Base-by-base conservation (phyloP, 1,140 invertebrate species). In the Gyrodactylus bullatarudis region DNA sequence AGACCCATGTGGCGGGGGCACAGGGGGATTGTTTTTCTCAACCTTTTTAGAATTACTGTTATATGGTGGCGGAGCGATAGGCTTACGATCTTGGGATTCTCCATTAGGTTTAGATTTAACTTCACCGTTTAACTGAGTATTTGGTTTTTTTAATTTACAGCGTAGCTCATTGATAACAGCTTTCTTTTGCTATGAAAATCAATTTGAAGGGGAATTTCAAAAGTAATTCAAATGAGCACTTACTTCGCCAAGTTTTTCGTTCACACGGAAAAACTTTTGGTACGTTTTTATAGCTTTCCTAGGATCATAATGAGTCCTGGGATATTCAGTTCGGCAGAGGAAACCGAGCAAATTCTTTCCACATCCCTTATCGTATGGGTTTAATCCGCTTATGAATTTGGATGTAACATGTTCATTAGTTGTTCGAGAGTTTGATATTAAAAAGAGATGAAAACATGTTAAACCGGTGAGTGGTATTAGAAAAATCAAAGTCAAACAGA, bases 401-500 rank as follows among this genome's bases (percentile, higher is more conserved):
- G 34, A 54, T 8, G 34, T 54, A n/a, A 85, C 84, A 84, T 99
- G 95, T 83, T 99, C 95, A 83, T 99, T 99, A 74, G 95, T 99
- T 20, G 95, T 99, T 74, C 93, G 85, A 20, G 93, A 94, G 77
- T 91, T 84, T 20, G 90, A 88, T 68, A 99, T 91, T 75, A 99
- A 84, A 76, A 97, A 87, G 82, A 96, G 87, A 81, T 98, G 94
- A 83, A 99, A 99, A 73, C 89, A 88, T 75, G 92, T 95, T 76
- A 99, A 83, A 76, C 94, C 95, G 81, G 91, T 87, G 76, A 99
- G 93, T 75, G 95, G 95, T 79, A 99, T 89, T 76, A 92, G 86
- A 75, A 98, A 82, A 73, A 98, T 79, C 23, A 21, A 19, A 1
- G 70, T 24, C n/a, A 71, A 54, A 54, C 34, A 54, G 34, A 54